Conservation (phyloP, 2,113 vertebrate species). For the Mastomys natalensis region DNA sequence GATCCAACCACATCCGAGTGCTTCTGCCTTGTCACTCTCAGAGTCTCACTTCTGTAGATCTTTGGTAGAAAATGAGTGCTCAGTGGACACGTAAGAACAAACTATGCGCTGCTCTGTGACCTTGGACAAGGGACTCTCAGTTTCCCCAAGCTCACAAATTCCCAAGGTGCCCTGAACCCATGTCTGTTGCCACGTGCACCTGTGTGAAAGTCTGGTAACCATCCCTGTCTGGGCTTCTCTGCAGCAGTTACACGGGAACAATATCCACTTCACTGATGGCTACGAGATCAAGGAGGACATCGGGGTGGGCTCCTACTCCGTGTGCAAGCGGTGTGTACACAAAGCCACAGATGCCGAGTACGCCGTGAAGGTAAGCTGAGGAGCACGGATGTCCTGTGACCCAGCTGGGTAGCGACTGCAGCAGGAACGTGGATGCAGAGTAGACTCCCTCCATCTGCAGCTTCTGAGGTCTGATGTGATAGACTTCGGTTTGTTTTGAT, state of each 20-base stretch:
- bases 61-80: too few species aligned
- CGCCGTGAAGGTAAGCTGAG: slow-evolving; percentile 93
- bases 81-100: neutral
- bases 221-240: neutral
- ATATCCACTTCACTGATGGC: slow-evolving; percentile 93
- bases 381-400: fast-evolving
- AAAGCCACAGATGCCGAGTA: slow-evolving; percentile 95
- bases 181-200: fast-evolving
- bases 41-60: too few species aligned
- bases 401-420: neutral
- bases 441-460: fast-evolving
- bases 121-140: fast-evolving
- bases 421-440: fast-evolving
- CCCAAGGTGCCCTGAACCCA: fast-evolving
- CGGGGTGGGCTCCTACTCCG: slow-evolving; percentile 91
- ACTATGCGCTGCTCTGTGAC: fast-evolving
- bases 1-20: fast-evolving
- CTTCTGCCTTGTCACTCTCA: fast-evolving
- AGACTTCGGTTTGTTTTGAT: fast-evolving
- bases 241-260: slow-evolving; percentile 95
- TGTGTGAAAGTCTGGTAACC: fast-evolving
- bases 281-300: slow-evolving; percentile 97
- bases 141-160: fast-evolving
- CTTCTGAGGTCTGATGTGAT: fast-evolving
- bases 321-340: slow-evolving; percentile 94